Conservation (phyloP, 2,797 vertebrate species). For the Argyrosomus regius region DNA sequence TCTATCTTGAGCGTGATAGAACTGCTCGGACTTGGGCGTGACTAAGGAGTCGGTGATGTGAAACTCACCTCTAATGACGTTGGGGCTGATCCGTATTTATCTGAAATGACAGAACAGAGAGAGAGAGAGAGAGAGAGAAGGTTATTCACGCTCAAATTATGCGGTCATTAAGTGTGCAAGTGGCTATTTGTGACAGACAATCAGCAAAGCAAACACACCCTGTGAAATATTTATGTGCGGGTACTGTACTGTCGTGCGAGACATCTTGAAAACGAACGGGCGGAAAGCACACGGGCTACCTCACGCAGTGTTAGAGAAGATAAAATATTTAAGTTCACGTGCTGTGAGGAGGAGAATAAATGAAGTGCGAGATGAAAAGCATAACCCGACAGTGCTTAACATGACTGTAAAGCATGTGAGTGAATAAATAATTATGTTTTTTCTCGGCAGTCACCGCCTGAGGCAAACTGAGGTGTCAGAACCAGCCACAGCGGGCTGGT, state of each 20-base stretch:
- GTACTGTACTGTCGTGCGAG: conserved; percentile 12
- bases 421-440: conserved; percentile 61
- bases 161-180: conserved; percentile 13
- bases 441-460: conserved; percentile 29
- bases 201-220: conserved; percentile 27
- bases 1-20: background rate
- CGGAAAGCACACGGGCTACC: background rate
- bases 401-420: conserved; percentile 1
- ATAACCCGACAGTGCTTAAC: background rate
- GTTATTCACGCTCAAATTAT: conserved; percentile 39
- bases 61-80: conserved; percentile 82
- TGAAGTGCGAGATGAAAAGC: background rate
- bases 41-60: conserved; percentile 5
- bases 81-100: conserved; percentile 68
- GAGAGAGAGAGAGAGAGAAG: background rate
- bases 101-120: conserved; percentile 75
- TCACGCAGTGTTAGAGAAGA: conserved; percentile 11
- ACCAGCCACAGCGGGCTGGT: conserved; percentile 12
- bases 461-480: conserved; percentile 47
- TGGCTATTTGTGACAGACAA: conserved; percentile 13
- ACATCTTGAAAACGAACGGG: background rate
- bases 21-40: background rate
- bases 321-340: conserved; percentile 41
- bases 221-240: conserved; percentile 34
- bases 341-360: conserved; percentile 1